Evolutionary conservation across 2,888 invertebrate species (phyloP), one percentile per base, ranked within the genome.

Genomic region (Chrysolina americana): DNA sequence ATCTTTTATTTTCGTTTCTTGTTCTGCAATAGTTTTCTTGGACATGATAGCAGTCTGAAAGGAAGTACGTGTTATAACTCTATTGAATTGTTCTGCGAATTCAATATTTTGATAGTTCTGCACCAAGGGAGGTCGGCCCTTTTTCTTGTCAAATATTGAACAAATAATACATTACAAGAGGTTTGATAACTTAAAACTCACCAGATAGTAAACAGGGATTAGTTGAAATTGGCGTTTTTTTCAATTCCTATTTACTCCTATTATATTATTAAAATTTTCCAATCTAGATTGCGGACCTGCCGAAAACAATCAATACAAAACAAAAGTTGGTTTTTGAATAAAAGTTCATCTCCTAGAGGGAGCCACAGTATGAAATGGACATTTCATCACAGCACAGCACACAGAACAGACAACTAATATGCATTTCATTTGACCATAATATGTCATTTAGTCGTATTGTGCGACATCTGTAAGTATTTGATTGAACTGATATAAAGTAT

Each of bases 1-100:
- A 85, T 94, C 93, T 88, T 95, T 95, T 65, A 96, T 94, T 82
- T 94, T 89, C 65, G 91, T 91, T 86, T 94, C 92, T 84, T 94
- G 93, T 80, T 92, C 92, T 78, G 91, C 91, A 87, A 91, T 90
- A 79, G 90, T 89, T 87, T 83, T 81, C 76, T 83, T 83, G 41
- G 87, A 86, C 87, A 87, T 87, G 50, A 53, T 68, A 10, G 56
- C 15, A 56, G 23, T 56, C 56, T 56, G 56, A 56, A 56, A 56
- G 13, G 23, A 4, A 23, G n/a, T 47, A 15, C n/a, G 0, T 15
- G 36, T 36, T 36, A 47, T 15, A 47, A 47, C n/a, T 0, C 8
- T 47, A 47, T 9, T 2, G 59, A n/a, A 36, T 4, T 5, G 28
- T 28, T 4, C 13, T 21, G 23, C 15, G 11, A 17, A n/a, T 50